These are phyloP conservation scores for Rhabdomys pumilio DNA, from an alignment of 2,797 vertebrate species.

Conservation along the genomic window DNA sequence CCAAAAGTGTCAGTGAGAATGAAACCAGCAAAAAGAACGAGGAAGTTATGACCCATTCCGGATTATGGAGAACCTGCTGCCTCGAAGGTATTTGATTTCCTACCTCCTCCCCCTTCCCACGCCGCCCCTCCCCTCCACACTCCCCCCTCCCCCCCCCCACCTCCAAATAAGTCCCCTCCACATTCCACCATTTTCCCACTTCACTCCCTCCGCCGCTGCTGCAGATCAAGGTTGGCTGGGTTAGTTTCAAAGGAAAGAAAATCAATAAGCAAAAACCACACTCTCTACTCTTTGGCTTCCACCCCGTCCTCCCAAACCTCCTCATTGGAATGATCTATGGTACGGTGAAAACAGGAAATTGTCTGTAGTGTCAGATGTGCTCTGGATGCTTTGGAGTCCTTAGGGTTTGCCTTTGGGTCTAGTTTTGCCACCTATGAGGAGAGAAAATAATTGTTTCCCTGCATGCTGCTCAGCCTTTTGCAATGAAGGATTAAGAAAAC, in stretches of 20 bases:
- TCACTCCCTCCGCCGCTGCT: conserved; percentile 82
- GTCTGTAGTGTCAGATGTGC: conserved; percentile 77
- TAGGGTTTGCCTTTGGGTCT: conserved; percentile 84
- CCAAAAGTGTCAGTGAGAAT: conserved; percentile 97
- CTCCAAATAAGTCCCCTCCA: conserved; percentile 86
- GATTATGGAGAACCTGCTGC: conserved; percentile 99
- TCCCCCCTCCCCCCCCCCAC: conserved; percentile 76
- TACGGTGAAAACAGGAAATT: conserved; percentile 75
- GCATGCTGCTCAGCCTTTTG: conserved; percentile 54
- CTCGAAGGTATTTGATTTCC: conserved; percentile 95
- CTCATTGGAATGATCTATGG: conserved; percentile 76
- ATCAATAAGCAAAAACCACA: conserved; percentile 84
- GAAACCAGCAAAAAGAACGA: conserved; percentile 99
- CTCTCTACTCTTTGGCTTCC: conserved; percentile 79
- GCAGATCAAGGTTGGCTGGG: conserved; percentile 83
- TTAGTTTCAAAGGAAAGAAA: conserved; percentile 86
- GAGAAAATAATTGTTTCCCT: conserved; percentile 80
- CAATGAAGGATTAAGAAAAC: conserved; percentile 73
- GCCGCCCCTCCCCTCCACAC: conserved; percentile 67
- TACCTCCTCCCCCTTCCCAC: conserved; percentile 82
- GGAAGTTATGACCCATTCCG: conserved; percentile 99
- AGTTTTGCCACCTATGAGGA: conserved; percentile 75
- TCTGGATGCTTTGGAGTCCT: conserved; percentile 72
- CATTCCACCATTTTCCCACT: conserved; percentile 92
- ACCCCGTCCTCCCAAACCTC: conserved; percentile 56